Conservation (phyloP, 2,797 vertebrate genomes). For the Xenops minutus region DNA sequence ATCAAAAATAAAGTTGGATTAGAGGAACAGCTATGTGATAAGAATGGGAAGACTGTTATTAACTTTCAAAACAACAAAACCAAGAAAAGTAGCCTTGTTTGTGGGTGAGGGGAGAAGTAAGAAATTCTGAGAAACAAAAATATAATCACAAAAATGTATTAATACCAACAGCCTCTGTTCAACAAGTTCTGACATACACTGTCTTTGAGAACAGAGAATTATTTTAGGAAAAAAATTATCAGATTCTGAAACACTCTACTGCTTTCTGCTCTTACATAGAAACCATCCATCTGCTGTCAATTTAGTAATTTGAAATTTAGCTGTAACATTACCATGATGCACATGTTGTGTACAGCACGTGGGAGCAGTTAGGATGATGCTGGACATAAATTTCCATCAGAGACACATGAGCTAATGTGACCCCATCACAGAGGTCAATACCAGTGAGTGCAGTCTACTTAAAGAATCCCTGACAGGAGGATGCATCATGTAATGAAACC, state of each 20-base stretch:
- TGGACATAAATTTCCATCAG: background rate
- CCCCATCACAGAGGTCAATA: background rate
- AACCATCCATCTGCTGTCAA: background rate
- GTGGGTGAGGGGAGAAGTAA: background rate
- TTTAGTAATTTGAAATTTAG: background rate
- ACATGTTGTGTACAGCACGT: background rate
- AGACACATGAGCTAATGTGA: background rate
- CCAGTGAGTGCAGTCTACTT: background rate
- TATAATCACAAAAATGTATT: background rate
- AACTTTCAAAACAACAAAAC: background rate
- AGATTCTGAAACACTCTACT: background rate
- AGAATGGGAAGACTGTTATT: background rate
- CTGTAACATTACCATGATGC: too few species aligned
- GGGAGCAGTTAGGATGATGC: background rate
- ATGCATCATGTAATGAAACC: rapidly evolving
- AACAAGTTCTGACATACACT: background rate
- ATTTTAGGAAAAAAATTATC: background rate
- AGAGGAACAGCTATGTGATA: background rate
- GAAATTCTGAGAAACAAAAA: background rate
- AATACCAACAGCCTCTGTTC: background rate
- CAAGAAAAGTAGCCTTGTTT: rapidly evolving
- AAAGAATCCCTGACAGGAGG: background rate
- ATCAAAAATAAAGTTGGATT: background rate
- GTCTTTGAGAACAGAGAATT: background rate
- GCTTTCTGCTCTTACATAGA: background rate